Base-by-base conservation (phyloP, 2,888 invertebrate genomes). In the Galeopsomyia nigrocyanea region DNA sequence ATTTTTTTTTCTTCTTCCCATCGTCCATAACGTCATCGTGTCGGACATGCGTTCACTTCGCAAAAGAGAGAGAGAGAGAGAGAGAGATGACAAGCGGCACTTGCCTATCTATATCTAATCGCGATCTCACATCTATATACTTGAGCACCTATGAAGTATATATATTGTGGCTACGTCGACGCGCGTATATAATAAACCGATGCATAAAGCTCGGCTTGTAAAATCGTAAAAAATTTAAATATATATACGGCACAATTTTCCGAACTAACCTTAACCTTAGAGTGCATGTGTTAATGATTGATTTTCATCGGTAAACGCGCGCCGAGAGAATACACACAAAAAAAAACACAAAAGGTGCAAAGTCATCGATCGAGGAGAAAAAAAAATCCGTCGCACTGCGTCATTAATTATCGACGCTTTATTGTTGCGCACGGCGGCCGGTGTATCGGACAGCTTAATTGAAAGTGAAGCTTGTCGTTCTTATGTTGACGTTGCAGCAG, bases 361-460 rank as follows among this genome's bases (percentile, higher is more conserved):
- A 49, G 56, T 71, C 71, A 68, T 53, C 13, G 46, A 22, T 17
- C 57, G 19, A 62, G 60, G 57, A 67, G 46, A 62, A 61, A 62
- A 71, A 31, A 64, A n/a, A 39, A 14, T 39, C 31, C n/a, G 53
- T 53, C 51, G 46, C 39, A 51, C 62, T 13, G 51, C 22, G 56
- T 73, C 73, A 74, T 70, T 74, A 70, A 74, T 74, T 74, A 74
- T 56, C 46, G 50, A 56, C 46, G 55, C 55, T 65, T 61, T 26
- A 50, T 73, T 64, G 58, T 63, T 22, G 19, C 26, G 19, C 26
- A 46, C 21, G 17, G 64, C 17, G n/a, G n/a, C n/a, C n/a, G 64
- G 68, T 53, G 68, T 68, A 73, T 65, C 73, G n/a, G 65, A 68
- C 70, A 71, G 63, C 70, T 71, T 70, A 70, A 74, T 74, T 67